A percentile compares a stretch with the other conserved stretches of the same genome.
Conservation (phyloP, 2,888 invertebrate genomes). For the Drosophila histrio region DNA sequence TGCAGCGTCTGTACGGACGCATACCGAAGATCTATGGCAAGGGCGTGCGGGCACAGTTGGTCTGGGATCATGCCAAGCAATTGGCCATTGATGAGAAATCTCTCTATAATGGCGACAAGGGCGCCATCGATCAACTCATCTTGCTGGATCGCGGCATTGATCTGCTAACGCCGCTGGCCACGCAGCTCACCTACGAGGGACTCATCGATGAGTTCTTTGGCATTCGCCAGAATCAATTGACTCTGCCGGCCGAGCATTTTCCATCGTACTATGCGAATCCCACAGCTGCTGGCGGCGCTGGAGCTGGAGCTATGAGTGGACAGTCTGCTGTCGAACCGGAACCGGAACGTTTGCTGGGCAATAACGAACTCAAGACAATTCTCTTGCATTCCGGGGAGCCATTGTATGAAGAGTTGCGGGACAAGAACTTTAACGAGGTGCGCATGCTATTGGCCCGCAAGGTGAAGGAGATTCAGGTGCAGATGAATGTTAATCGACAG, state of each 20-base stretch:
- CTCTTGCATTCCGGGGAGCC: slow-evolving; percentile 95
- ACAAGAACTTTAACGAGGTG: slow-evolving; percentile 96
- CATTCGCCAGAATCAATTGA: slow-evolving; percentile 91
- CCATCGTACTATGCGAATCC: slow-evolving; percentile 80
- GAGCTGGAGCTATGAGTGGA: slow-evolving; percentile 13
- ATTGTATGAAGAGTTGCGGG: slow-evolving; percentile 94
- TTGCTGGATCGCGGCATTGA: slow-evolving; percentile 96
- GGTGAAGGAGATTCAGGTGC: slow-evolving; percentile 93
- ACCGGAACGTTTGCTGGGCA: slow-evolving; percentile 52
- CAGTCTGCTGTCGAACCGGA: not conserved
- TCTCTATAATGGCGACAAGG: slow-evolving; percentile 85
- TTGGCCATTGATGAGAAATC: slow-evolving; percentile 87
- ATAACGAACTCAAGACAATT: slow-evolving; percentile 89
- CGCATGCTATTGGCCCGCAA: slow-evolving; percentile 93
- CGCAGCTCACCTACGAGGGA: slow-evolving; percentile 98
- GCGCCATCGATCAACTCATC: slow-evolving; percentile 93
- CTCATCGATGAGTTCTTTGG: slow-evolving; percentile 97
- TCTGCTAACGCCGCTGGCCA: slow-evolving; percentile 94
- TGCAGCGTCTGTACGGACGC: slow-evolving; percentile 95
- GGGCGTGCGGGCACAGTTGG: slow-evolving; percentile 93
- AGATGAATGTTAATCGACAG: slow-evolving; percentile 92
- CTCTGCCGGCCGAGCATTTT: slow-evolving; percentile 94
- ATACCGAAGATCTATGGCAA: slow-evolving; percentile 96
- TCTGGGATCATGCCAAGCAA: slow-evolving; percentile 93
- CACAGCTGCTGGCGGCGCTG: slow-evolving; percentile 44